Evolutionary conservation across 53 echinoderm and acorn worm genomes (phyloP).

Genomic region (Apostichopus leukothele): DNA sequence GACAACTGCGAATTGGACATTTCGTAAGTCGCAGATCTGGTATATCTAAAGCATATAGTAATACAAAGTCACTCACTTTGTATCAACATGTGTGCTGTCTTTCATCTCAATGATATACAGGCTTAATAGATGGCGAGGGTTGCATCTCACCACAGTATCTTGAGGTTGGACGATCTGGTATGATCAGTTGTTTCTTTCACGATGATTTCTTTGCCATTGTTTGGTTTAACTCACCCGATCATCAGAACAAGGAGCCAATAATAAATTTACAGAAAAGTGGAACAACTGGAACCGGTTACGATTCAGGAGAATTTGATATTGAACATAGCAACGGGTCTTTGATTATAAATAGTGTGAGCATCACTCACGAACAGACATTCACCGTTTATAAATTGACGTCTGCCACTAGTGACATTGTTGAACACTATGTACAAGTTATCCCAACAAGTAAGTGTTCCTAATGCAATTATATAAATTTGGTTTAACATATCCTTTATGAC

Average conservation of each 20-base stretch:
- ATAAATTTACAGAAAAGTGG: neutral
- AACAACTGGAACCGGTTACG: neutral
- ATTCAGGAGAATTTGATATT: neutral
- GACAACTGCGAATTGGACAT: no score
- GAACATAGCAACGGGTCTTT: neutral
- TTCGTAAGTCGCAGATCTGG: no score
- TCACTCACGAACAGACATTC: constrained; percentile 2
- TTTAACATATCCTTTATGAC: neutral
- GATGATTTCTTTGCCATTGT: constrained; percentile 6
- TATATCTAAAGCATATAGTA: no score
- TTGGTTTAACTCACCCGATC: constrained; percentile 2
- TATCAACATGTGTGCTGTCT: no score
- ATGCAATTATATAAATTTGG: neutral
- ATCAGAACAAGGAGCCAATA: neutral
- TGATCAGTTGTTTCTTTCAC: constrained; percentile 1
- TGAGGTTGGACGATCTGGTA: neutral
- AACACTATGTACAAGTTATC: neutral
- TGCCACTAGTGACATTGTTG: neutral
- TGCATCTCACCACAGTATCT: constrained; percentile 21
- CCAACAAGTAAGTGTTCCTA: neutral
- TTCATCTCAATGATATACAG: no score
- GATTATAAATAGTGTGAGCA: constrained; percentile 8
- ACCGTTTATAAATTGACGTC: neutral
- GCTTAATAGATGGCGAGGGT: neutral
- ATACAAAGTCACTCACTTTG: no score